phyloP scores from a whole-genome alignment of 2,888 invertebrate species.

The Saturnia japonica region DNA sequence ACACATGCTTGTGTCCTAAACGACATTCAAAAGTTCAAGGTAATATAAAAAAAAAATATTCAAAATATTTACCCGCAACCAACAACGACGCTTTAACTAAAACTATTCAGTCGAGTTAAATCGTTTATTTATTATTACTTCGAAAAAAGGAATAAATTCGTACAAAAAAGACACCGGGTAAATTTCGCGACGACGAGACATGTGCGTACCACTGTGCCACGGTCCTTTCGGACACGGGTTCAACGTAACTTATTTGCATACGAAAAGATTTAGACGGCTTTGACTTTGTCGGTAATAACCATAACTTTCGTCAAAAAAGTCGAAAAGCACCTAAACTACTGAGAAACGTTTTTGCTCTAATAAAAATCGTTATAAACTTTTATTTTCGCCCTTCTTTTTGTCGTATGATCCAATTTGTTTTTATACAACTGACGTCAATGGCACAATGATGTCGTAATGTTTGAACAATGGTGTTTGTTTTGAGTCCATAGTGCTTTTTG shows the following conservation, averaged over 20 bases:
- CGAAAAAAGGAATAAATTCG: constrained; percentile 38
- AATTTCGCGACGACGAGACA: constrained; percentile 62
- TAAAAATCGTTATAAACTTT: constrained; percentile 61
- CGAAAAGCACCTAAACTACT: constrained; percentile 49
- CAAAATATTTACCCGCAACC: constrained; percentile 43
- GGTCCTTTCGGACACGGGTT: constrained; percentile 63
- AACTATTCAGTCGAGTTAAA: constrained; percentile 46
- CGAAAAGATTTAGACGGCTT: constrained; percentile 65
- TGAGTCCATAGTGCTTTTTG: not conserved
- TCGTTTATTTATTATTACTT: constrained; percentile 40
- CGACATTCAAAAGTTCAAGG: constrained; percentile 32
- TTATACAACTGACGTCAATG: constrained; percentile 48
- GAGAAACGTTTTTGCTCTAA: constrained; percentile 72
- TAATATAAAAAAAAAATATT: constrained; percentile 31
- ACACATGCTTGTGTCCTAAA: constrained; percentile 11
- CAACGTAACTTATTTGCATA: constrained; percentile 76
- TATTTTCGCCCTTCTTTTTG: constrained; percentile 44
- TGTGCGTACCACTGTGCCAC: constrained; percentile 41
- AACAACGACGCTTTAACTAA: constrained; percentile 38
- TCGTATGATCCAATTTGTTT: constrained; percentile 57
- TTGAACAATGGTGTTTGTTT: constrained; percentile 48
- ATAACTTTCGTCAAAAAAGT: constrained; percentile 67
- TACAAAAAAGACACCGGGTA: constrained; percentile 37
- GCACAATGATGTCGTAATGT: constrained; percentile 64
- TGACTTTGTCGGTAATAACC: constrained; percentile 63